Evolutionary conservation across 2,888 invertebrate genomes (phyloP).

Genomic region (Diogma glabrata): DNA sequence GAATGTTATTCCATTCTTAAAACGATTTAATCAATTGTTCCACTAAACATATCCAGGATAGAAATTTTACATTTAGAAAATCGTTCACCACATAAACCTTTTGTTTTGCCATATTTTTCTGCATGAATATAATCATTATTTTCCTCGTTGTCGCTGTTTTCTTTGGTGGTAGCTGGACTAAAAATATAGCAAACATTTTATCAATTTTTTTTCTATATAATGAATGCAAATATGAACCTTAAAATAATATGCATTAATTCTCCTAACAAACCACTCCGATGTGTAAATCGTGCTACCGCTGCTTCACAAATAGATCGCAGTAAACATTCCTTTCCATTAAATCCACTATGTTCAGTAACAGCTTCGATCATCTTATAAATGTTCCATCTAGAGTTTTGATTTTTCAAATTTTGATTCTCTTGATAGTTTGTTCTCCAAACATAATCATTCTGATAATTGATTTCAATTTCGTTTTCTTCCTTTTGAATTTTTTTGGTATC

Average conservation of each 20-base stretch:
- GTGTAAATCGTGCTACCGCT: slow-evolving; percentile 52
- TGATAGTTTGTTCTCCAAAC: neutral
- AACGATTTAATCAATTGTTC: too few species aligned
- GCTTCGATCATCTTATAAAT: slow-evolving; percentile 52
- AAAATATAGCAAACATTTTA: too few species aligned
- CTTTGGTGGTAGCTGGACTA: too few species aligned
- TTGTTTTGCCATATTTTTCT: too few species aligned
- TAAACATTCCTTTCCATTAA: slow-evolving; percentile 56
- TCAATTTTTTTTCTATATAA: too few species aligned
- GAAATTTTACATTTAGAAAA: too few species aligned
- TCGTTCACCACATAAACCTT: too few species aligned
- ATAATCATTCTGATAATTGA: slow-evolving; percentile 1
- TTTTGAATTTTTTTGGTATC: neutral
- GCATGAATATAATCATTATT: too few species aligned
- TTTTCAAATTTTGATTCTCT: neutral
- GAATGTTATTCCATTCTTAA: too few species aligned
- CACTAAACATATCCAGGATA: too few species aligned
- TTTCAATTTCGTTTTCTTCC: neutral
- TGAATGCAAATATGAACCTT: too few species aligned
- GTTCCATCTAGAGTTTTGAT: slow-evolving; percentile 47
- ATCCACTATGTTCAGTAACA: slow-evolving; percentile 47
- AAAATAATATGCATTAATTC: slow-evolving; percentile 65
- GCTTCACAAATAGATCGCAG: slow-evolving; percentile 66
- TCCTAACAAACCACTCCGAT: slow-evolving; percentile 59
- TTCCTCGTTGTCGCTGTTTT: too few species aligned